Base-by-base conservation (phyloP, 2,888 invertebrate species). In the Agonopterix alstromeriana region DNA sequence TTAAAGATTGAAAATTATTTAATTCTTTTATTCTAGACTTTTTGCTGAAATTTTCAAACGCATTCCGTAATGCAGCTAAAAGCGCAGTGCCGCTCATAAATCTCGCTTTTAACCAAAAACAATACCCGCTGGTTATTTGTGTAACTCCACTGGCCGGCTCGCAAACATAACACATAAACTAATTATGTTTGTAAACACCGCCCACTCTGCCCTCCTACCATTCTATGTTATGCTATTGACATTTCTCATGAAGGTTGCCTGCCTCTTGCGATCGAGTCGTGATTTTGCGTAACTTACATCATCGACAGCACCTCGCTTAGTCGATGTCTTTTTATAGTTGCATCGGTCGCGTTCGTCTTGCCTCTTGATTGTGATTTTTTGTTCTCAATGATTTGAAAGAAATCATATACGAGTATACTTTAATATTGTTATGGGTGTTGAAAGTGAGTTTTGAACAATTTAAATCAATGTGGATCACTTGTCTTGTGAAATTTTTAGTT, bases 231-330 rank as follows among this genome's bases (percentile, higher is more conserved):
- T 68, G 77, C 76, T 85, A 84, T 87, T 86, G 86, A 86, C 87
- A 86, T 87, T 86, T 81, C 77, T 71, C 70, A 70, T 73, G 84
- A 87, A 86, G 86, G 86, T 77, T 81, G 77, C 73, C 11, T 5
- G 44, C 44, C 35, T 42, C 47, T 46, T 36, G 43, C 38, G 35
- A 27, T 9, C 35, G 36, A 67, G 81, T 84, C 83, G 84, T 84
- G 84, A 81, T 85, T 86, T 85, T 84, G 86, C 82, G 84, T 82
- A 84, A 86, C 77, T 74, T 66, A 70, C 72, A 72, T 67, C 72
- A 74, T 67, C 75, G 71, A 61, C 65, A 71, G 70, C 63, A 63
- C 60, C 65, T 35, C 62, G 61, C 67, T 69, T 73, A 67, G 69
- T 65, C 59, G 53, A 67, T 71, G 65, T 64, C 71, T 78, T 81